Percentiles rank a stretch among this genome's conserved stretches.
Conservation (phyloP, 2,888 invertebrate species). For the Epiblema foenella region DNA sequence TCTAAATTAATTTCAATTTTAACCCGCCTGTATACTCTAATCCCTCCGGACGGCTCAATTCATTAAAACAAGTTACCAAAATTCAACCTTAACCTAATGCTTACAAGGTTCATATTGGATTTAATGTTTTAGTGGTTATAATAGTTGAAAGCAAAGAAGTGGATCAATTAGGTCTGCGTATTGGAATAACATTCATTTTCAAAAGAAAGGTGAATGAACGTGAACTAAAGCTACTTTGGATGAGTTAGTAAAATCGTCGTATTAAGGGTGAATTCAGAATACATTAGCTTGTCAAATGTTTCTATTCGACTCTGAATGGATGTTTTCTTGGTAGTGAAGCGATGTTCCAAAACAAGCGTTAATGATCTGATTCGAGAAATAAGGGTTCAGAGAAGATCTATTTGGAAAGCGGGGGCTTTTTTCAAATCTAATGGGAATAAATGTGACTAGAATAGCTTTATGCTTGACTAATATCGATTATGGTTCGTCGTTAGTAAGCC, state of each 20-base stretch:
- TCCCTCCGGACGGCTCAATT: slow-evolving; percentile 58
- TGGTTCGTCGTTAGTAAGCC: slow-evolving; percentile 2
- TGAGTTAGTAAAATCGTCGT: neutral
- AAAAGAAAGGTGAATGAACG: slow-evolving; percentile 21
- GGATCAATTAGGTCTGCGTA: slow-evolving; percentile 61
- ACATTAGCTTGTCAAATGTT: neutral
- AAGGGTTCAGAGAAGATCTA: slow-evolving; percentile 37
- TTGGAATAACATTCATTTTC: slow-evolving; percentile 47
- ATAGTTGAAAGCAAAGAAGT: slow-evolving; percentile 37
- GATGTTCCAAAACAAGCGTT: slow-evolving; percentile 38
- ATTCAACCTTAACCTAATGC: slow-evolving; percentile 49
- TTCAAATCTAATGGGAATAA: slow-evolving; percentile 30
- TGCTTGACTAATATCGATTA: slow-evolving; percentile 31
- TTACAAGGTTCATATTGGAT: slow-evolving; percentile 51
- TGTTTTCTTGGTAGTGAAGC: slow-evolving; percentile 31
- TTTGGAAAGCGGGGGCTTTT: slow-evolving; percentile 25
- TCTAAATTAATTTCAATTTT: slow-evolving; percentile 43
- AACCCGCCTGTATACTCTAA: slow-evolving; percentile 44
- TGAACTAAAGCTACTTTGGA: neutral
- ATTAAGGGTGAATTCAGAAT: slow-evolving; percentile 5
- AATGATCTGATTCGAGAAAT: slow-evolving; percentile 41
- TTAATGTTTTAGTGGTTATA: slow-evolving; percentile 49
- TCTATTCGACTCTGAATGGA: slow-evolving; percentile 10
- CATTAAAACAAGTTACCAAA: slow-evolving; percentile 48
- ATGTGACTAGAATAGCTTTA: slow-evolving; percentile 27